Evolutionary conservation across 2,113 vertebrate species (phyloP).

Genomic region (Toxostoma redivivum): DNA sequence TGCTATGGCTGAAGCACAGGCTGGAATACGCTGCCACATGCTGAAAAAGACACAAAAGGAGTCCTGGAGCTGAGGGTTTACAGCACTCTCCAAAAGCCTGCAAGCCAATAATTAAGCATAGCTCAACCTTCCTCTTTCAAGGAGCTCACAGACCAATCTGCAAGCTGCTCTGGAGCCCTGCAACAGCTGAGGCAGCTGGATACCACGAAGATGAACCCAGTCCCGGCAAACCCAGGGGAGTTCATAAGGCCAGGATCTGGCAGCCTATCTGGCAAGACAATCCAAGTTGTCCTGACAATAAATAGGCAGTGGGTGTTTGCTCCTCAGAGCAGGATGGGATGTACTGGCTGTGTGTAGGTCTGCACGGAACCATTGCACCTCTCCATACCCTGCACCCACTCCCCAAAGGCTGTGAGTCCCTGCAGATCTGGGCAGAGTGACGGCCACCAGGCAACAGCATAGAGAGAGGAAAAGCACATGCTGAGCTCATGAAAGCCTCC

Average conservation of each 20-base stretch:
- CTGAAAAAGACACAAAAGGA: background rate
- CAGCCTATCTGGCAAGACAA: background rate
- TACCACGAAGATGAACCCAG: background rate
- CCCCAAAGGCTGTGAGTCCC: background rate
- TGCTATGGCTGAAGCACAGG: background rate
- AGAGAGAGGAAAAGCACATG: background rate
- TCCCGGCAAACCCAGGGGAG: background rate
- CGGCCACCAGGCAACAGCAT: rapidly evolving
- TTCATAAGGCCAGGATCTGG: background rate
- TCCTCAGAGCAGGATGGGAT: background rate
- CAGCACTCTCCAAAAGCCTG: background rate
- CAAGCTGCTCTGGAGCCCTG: background rate
- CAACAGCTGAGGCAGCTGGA: background rate
- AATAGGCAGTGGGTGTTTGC: background rate
- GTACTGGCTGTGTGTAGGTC: background rate
- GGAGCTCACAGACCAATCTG: background rate
- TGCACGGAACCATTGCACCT: background rate
- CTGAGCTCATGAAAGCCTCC: background rate
- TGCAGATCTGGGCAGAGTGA: rapidly evolving
- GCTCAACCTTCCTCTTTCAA: background rate
- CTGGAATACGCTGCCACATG: background rate
- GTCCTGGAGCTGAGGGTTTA: background rate
- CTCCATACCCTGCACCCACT: background rate
- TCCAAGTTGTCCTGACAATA: background rate
- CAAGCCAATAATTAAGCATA: background rate